phyloP scores from a whole-genome alignment of 37 sponge, comb jelly and placozoan species.

The Diacarnus erythraeanus region DNA sequence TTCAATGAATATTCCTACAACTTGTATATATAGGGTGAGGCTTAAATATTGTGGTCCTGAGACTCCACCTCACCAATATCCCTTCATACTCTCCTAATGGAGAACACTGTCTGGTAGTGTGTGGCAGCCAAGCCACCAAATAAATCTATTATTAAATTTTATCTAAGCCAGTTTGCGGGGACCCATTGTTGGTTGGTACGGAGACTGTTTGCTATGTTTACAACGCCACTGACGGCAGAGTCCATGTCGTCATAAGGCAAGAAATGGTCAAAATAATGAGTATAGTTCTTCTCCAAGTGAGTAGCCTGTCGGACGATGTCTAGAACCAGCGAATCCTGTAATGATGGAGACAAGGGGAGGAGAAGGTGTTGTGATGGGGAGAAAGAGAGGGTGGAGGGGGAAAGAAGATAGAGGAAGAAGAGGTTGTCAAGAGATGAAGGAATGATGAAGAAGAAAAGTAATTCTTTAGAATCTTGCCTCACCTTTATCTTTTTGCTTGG shows the following conservation, averaged over 20 bases:
- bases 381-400: neutral
- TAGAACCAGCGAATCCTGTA: slow-evolving; percentile 25
- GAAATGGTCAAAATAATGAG: slow-evolving; percentile 57
- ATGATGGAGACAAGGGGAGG: no score
- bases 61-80: no score
- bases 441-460: neutral
- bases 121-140: no score
- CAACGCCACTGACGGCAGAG: neutral
- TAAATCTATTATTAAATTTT: neutral
- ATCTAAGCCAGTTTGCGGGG: slow-evolving; percentile 49
- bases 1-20: no score
- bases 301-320: slow-evolving; percentile 23
- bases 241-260: slow-evolving; percentile 36
- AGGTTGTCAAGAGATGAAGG: neutral
- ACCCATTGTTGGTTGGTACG: slow-evolving; percentile 64
- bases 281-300: slow-evolving; percentile 33
- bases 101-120: no score
- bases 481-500: slow-evolving; percentile 31
- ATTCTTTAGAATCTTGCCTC: no score
- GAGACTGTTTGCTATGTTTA: slow-evolving; percentile 26
- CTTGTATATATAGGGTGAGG: no score
- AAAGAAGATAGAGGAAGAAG: neutral
- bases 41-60: no score
- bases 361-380: no score
- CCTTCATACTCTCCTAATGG: no score